A percentile compares a stretch with the other conserved stretches of the same genome.
phyloP scores from a whole-genome alignment of 2,888 invertebrate genomes.

The Laspeyria flexula region DNA sequence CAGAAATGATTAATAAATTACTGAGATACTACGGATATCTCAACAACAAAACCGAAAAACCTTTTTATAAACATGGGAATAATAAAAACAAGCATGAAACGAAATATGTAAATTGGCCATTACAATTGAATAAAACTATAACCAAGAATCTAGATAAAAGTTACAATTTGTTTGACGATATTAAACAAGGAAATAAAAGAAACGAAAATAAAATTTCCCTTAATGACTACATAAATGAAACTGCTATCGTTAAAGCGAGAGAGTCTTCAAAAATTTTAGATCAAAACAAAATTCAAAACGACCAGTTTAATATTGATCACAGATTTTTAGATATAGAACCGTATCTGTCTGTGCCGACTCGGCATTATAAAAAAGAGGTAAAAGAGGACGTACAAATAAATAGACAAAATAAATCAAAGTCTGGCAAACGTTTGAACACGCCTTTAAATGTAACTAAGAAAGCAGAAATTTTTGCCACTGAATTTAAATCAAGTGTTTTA shows the following conservation, averaged over 20 bases:
- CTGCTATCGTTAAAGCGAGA: slow-evolving; percentile 57
- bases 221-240: slow-evolving; percentile 65
- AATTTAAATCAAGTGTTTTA: slow-evolving; percentile 46
- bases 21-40: slow-evolving; percentile 78
- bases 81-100: slow-evolving; percentile 49
- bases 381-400: slow-evolving; percentile 44
- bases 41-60: slow-evolving; percentile 77
- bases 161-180: slow-evolving; percentile 36
- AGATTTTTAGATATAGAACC: slow-evolving; percentile 66
- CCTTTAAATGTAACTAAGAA: slow-evolving; percentile 60
- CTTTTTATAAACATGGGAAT: slow-evolving; percentile 51
- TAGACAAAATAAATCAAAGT: slow-evolving; percentile 49
- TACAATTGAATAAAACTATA: slow-evolving; percentile 34
- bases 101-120: slow-evolving; percentile 14
- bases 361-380: slow-evolving; percentile 50
- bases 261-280: slow-evolving; percentile 69
- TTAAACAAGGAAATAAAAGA: slow-evolving; percentile 45
- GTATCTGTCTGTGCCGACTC: slow-evolving; percentile 43
- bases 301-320: slow-evolving; percentile 66
- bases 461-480: slow-evolving; percentile 33
- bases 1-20: slow-evolving; percentile 83
- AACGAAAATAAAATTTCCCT: slow-evolving; percentile 57
- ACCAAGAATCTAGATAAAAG: slow-evolving; percentile 26
- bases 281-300: slow-evolving; percentile 69
- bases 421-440: slow-evolving; percentile 73